phyloP scores from a whole-genome alignment of 1,140 invertebrate species.

The Drosophila bifasciata region DNA sequence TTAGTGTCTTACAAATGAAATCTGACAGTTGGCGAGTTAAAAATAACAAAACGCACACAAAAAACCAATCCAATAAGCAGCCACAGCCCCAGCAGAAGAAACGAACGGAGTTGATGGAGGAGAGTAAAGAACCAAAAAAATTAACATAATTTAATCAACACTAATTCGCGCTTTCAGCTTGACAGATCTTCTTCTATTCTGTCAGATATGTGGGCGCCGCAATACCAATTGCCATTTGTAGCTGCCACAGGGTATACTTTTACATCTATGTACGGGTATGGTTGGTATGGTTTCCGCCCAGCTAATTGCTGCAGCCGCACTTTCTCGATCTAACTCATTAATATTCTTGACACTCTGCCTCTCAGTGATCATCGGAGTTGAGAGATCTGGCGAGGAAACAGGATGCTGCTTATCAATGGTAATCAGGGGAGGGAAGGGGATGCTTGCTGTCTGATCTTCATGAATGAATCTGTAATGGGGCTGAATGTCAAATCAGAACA shows the following conservation, averaged over 20 bases:
- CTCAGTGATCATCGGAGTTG: slow-evolving; percentile 24
- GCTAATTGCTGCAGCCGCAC: slow-evolving; percentile 56
- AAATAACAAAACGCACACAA: slow-evolving; percentile 63
- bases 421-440: slow-evolving; percentile 56
- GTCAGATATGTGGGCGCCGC: slow-evolving; percentile 55
- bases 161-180: slow-evolving; percentile 72
- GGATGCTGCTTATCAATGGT: slow-evolving; percentile 76
- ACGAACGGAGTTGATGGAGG: slow-evolving; percentile 2
- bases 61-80: slow-evolving; percentile 40
- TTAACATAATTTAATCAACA: slow-evolving; percentile 80
- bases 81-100: slow-evolving; percentile 2
- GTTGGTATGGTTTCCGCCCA: slow-evolving; percentile 55
- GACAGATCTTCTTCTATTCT: slow-evolving; percentile 39
- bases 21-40: slow-evolving; percentile 73
- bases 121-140: slow-evolving; percentile 43
- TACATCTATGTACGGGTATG: slow-evolving; percentile 2
- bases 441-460: slow-evolving; percentile 14
- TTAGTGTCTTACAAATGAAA: slow-evolving; percentile 78
- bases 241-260: background rate
- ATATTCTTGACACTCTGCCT: slow-evolving; percentile 31
- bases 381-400: slow-evolving; percentile 60
- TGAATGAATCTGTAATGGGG: slow-evolving; percentile 48
- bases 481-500: slow-evolving; percentile 50
- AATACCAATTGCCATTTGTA: slow-evolving; percentile 18
- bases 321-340: slow-evolving; percentile 50